These are phyloP conservation scores for Pollenia angustigena DNA, from an alignment of 2,888 invertebrate species.

Conservation along the genomic window DNA sequence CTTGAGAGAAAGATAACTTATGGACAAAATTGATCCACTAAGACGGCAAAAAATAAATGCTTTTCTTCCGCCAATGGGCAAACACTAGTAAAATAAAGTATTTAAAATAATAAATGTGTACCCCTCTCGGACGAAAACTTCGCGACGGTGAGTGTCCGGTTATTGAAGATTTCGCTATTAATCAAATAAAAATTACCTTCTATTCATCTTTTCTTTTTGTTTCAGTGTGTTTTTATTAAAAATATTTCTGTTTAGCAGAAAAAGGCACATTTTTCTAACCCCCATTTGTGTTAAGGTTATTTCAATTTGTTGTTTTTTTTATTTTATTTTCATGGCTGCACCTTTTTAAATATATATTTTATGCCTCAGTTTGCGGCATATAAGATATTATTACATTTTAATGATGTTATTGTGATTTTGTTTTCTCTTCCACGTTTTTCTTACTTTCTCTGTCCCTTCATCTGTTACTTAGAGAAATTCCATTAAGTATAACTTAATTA, in stretches of 20 bases:
- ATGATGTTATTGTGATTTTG: slow-evolving; percentile 73
- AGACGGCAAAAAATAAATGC: no score
- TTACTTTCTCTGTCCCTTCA: not conserved
- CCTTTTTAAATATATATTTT: slow-evolving; percentile 19
- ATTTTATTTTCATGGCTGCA: slow-evolving; percentile 35
- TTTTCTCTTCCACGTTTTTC: slow-evolving; percentile 10
- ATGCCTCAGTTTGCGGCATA: slow-evolving; percentile 69
- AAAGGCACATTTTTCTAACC: slow-evolving; percentile 6
- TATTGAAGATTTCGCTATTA: no score
- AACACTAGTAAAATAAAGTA: no score
- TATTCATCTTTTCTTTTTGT: not conserved
- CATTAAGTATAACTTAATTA: slow-evolving; percentile 73
- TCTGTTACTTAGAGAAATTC: slow-evolving; percentile 45
- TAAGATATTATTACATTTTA: slow-evolving; percentile 74
- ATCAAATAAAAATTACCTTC: no score
- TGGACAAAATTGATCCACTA: no score
- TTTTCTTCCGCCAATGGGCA: no score
- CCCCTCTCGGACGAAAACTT: no score
- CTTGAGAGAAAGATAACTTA: no score
- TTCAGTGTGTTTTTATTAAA: not conserved
- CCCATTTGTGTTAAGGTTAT: slow-evolving; percentile 53
- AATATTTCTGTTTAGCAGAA: slow-evolving; percentile 23
- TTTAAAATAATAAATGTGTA: no score
- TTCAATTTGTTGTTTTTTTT: slow-evolving; percentile 41
- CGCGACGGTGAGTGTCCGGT: no score